Evolutionary conservation across 2,888 invertebrate genomes (phyloP), one percentile per base, ranked within the genome.

Genomic region (Agonopterix arenella): DNA sequence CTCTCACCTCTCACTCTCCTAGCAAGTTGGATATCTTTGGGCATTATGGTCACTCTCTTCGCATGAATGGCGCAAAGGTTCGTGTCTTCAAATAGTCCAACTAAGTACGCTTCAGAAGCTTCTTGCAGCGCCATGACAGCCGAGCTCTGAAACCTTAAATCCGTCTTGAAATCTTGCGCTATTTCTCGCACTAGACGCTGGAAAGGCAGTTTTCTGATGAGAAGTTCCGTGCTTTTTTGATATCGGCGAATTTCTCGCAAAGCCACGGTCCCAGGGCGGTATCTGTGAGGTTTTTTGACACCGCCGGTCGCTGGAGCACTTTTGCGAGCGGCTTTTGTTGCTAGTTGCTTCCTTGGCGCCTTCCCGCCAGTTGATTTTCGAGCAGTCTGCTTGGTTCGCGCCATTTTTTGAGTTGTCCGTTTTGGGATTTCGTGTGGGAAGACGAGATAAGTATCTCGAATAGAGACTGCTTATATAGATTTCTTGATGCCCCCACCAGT

Each of bases 21-120:
- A 3, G 85, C 84, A 11, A 84, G 49, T 56, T 84, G 84, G 0
- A 84, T 73, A 53, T 84, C 84, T 40, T 82, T 84, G 0, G 84
- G 85, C 84, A 85, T 84, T 0, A 84, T 84, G 0, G 84, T 86
- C 0, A 86, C 84, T 2, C 85, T 58, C 44, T 79, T 84, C 0
- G 83, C 95, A 64, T 95, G 94, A 59, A 95, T 94, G 40, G 94
- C 94, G 73, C 94, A 94, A 62, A 95, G 78, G 71, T 95, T 95
- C 28, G 94, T 95, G 64, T 94, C 94, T 70, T 94, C 94, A 67
- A 94, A 94, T 0, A 94, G 77, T 8, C 93, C 93, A 10, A 93
- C 93, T 36, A 93, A 69, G 63, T 93, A 90, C 58, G 91, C 90
- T 68, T 93, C 84, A 62, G 92, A 88, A 0, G 90, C 90, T 58